Evolutionary conservation across 1,140 invertebrate genomes (phyloP), one percentile per base, ranked within the genome.

Genomic region (Acarapis woodi): DNA sequence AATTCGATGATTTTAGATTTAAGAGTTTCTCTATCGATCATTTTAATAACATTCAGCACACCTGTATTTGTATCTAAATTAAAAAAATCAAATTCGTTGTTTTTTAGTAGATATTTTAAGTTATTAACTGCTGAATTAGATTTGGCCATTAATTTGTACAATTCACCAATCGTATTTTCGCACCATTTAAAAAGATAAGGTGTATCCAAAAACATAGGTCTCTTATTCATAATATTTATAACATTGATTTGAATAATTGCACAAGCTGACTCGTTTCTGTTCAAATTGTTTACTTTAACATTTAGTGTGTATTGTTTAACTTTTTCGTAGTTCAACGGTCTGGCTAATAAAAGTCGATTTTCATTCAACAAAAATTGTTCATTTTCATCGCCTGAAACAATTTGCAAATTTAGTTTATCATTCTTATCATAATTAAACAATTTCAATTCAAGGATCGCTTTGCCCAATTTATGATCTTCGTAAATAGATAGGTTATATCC

Each of bases 221-320:
- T 67, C 50, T 85, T 85, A 57, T 96, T 87, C 55, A 94, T 93
- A 44, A 93, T 73, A 57, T 94, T 85, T 19, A 71, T 64, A 3
- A 97, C 67, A 4, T 47, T 50, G 24, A 71, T 60, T 23, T 54
- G 47, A n/a, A n/a, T n/a, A n/a, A n/a, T n/a, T n/a, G n/a, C n/a
- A n/a, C n/a, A n/a, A n/a, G n/a, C n/a, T n/a, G n/a, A n/a, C n/a
- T n/a, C n/a, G n/a, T n/a, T n/a, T n/a, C n/a, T n/a, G n/a, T n/a
- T n/a, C n/a, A n/a, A n/a, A n/a, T n/a, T n/a, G n/a, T n/a, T n/a
- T n/a, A n/a, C n/a, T n/a, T n/a, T n/a, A n/a, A n/a, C n/a, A n/a
- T n/a, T n/a, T n/a, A n/a, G n/a, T n/a, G n/a, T n/a, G n/a, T n/a
- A n/a, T n/a, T n/a, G n/a, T n/a, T n/a, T n/a, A n/a, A n/a, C n/a